Evolutionary conservation across 2,888 invertebrate species (phyloP), one percentile per base, ranked within the genome.

Genomic region (Dynastes maya): DNA sequence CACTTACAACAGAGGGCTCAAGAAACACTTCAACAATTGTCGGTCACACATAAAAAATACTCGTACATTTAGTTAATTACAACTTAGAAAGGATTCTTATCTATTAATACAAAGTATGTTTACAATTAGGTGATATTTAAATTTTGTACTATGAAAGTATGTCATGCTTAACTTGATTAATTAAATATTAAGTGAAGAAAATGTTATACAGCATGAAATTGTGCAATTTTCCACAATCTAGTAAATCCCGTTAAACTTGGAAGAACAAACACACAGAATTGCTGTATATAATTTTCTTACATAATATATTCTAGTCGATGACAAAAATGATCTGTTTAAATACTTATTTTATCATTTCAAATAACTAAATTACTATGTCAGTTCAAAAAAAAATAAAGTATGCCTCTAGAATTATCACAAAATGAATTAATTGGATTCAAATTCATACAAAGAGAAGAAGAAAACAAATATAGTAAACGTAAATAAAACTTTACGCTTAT

Each of bases 401-500:
- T 77, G 79, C 79, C 79, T 79, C 79, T 79, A 79, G 51, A 65
- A 79, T 77, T 79, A 79, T 79, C 79, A 79, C 79, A 79, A 77
- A 70, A n/a, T 16, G 37, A 65, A 53, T 55, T 29, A 51, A 65
- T 45, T 75, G 68, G 13, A 61, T 58, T 55, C 29, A 1, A 32
- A 71, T 55, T 13, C 16, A 65, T 16, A 65, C 2, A 37, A 65
- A 55, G 4, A 16, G 1, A 32, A 6, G 1, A 53, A 13, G 32
- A 71, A 53, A 70, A 49, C 29, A 32, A 1, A 29, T 71, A 55
- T 71, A 45, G 11, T 45, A 76, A 58, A 81, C 83, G 83, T 83
- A 84, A 84, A 84, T 84, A 84, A 81, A 84, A 84, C 84, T 84
- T 83, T 84, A 84, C 83, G 82, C 80, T 81, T 77, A 79, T 80